phyloP scores from a whole-genome alignment of 2,113 vertebrate genomes.

The Silurus asotus region DNA sequence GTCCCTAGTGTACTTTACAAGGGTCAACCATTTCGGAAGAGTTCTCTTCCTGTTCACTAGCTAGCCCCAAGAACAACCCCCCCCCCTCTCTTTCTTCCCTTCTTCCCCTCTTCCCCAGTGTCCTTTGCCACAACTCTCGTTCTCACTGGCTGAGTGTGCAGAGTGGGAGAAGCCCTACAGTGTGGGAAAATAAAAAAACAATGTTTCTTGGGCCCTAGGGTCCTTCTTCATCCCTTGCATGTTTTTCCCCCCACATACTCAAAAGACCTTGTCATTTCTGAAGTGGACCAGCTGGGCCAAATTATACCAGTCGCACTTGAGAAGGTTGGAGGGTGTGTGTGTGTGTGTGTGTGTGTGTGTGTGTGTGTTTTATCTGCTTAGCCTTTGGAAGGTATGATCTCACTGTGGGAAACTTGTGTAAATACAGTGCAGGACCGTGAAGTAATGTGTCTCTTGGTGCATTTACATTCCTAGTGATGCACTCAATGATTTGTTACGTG shows the following conservation, averaged over 20 bases:
- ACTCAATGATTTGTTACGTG: not conserved
- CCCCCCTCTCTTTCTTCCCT: not conserved
- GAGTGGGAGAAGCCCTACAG: slow-evolving; percentile 37
- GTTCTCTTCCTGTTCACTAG: slow-evolving; percentile 21
- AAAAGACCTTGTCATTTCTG: slow-evolving; percentile 60
- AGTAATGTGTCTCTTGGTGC: slow-evolving; percentile 7
- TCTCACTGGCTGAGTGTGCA: slow-evolving; percentile 25
- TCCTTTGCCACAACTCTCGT: not conserved
- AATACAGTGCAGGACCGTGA: slow-evolving; percentile 42
- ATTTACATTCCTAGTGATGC: not conserved
- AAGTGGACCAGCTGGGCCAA: slow-evolving; percentile 67
- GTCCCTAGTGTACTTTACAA: slow-evolving; percentile 23
- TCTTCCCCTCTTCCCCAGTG: not conserved
- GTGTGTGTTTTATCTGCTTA: slow-evolving; percentile 49
- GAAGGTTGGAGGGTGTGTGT: slow-evolving; percentile 20
- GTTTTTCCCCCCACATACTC: slow-evolving; percentile 39
- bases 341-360: slow-evolving; percentile 38
- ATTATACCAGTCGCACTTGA: slow-evolving; percentile 62
- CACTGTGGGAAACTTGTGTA: slow-evolving; percentile 68
- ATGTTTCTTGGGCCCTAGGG: slow-evolving; percentile 41
- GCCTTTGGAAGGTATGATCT: slow-evolving; percentile 66
- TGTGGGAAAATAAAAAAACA: slow-evolving; percentile 62
- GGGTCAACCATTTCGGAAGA: slow-evolving; percentile 32
- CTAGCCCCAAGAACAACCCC: not conserved
- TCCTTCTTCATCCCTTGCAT: slow-evolving; percentile 22